Evolutionary conservation across 2,113 vertebrate species (phyloP), one percentile per base, ranked within the genome.

Genomic region (Chinchilla lanigera): DNA sequence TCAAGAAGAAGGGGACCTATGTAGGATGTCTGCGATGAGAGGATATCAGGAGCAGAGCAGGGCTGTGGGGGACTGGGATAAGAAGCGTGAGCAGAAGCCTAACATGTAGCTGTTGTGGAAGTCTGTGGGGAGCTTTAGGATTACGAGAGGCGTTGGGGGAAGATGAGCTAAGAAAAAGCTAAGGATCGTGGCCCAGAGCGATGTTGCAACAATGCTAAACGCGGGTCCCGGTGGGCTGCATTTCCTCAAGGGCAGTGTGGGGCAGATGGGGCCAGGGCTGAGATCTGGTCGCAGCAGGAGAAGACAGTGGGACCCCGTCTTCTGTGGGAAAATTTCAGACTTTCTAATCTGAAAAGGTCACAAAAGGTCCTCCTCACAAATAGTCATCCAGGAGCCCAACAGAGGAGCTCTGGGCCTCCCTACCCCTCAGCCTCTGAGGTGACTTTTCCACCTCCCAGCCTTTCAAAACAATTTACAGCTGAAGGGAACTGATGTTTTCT

Each of bases 331-430:
- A n/a, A n/a, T n/a, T n/a, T n/a, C n/a, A n/a, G n/a, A n/a, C n/a
- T n/a, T n/a, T n/a, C n/a, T n/a, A n/a, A n/a, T n/a, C n/a, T n/a
- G n/a, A n/a, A n/a, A n/a, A n/a, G n/a, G n/a, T n/a, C n/a, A n/a
- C n/a, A n/a, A n/a, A n/a, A n/a, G n/a, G n/a, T n/a, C n/a, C n/a
- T 83, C 88, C 96, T 97, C 95, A 94, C 97, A 97, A 35, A 61
- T 83, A 16, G 24, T 22, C 71, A 47, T 87, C 11, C 3, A 38
- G 26, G 35, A 71, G 67, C 7, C 13, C 35, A 4, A 44, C 17
- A 0, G 28, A 35, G 24, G 6, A 14, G 56, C 35, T 61, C 38
- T 0, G 6, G 7, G 26, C 71, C 38, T 1, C 56, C 0, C 58
- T 9, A 63, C 54, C 24, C 58, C 90, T 12, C 10, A 12, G 19